Conservation (phyloP, 2,888 invertebrate genomes). For the Eupithecia subumbrata region DNA sequence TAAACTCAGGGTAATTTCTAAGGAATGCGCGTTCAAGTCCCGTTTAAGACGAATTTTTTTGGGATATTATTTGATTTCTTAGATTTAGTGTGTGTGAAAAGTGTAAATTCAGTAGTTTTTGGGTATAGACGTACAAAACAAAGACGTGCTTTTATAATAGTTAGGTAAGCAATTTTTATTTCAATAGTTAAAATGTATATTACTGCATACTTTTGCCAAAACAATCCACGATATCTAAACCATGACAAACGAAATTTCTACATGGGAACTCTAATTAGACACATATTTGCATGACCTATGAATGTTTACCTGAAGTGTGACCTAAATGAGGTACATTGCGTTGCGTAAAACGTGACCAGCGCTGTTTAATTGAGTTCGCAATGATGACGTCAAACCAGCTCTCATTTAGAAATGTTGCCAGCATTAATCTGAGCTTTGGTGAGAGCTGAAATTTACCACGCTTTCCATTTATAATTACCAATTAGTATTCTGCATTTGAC, state of each 20-base stretch:
- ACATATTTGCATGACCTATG: conserved; percentile 8
- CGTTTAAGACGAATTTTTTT: too few relatives aligned
- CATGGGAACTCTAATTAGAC: background rate
- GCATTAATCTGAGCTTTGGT: conserved; percentile 12
- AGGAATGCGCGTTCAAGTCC: too few relatives aligned
- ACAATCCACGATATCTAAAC: background rate
- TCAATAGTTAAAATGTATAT: too few relatives aligned
- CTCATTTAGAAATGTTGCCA: conserved; percentile 12
- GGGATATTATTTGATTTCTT: too few relatives aligned
- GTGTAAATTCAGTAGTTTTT: background rate
- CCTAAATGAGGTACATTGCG: conserved; percentile 16
- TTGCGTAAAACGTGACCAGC: conserved; percentile 25
- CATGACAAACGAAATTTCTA: background rate
- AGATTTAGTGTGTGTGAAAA: too few relatives aligned
- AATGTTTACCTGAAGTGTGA: conserved; percentile 17
- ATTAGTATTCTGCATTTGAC: background rate
- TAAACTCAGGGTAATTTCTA: too few relatives aligned
- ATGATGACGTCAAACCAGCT: conserved; percentile 15
- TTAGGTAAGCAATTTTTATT: too few relatives aligned
- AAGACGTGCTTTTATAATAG: background rate
- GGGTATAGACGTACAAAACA: background rate
- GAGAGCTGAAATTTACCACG: background rate
- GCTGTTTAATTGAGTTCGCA: conserved; percentile 21
- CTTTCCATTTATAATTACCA: background rate
- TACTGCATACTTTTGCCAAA: background rate